Percentiles rank a stretch among this genome's conserved stretches.
These are phyloP conservation scores for Drosophila kanapiae DNA, from an alignment of 1,140 invertebrate genomes.

Conservation along the genomic window DNA sequence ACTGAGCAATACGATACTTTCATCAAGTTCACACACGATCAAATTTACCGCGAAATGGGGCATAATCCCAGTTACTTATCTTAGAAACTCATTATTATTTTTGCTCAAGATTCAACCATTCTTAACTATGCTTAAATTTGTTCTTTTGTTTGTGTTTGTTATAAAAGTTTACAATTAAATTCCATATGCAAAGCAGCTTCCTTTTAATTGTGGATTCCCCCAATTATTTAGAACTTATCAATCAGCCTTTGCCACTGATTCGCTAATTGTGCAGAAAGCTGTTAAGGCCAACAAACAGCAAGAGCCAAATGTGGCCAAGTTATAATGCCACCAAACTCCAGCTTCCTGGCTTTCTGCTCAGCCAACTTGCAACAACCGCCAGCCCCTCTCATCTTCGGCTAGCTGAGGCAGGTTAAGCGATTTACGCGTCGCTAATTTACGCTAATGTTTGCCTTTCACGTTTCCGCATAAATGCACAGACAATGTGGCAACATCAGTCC, in stretches of 20 bases:
- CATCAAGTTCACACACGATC: conserved; percentile 39
- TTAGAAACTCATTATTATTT: background rate
- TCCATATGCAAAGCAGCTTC: background rate
- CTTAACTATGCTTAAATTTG: background rate
- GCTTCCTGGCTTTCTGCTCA: conserved; percentile 12
- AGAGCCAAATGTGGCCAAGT: conserved; percentile 34
- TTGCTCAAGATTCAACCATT: background rate
- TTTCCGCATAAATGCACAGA: conserved; percentile 76
- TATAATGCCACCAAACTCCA: conserved; percentile 18
- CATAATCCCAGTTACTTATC: conserved; percentile 12
- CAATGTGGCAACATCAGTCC: conserved; percentile 40
- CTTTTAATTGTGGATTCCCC: background rate
- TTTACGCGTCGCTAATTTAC: conserved; percentile 81
- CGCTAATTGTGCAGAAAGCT: conserved; percentile 21
- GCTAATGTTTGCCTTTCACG: conserved; percentile 79
- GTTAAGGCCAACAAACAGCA: conserved; percentile 21
- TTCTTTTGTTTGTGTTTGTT: background rate
- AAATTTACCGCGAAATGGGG: conserved; percentile 7
- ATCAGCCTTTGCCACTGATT: background rate
- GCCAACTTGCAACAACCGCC: background rate
- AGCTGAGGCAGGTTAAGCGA: conserved; percentile 65
- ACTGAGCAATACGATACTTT: conserved; percentile 35
- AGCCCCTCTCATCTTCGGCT: background rate
- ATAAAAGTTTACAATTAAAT: background rate
- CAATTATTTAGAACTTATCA: background rate